Conservation (phyloP, 2,888 invertebrate species). For the Lasioglossum lativentre region DNA sequence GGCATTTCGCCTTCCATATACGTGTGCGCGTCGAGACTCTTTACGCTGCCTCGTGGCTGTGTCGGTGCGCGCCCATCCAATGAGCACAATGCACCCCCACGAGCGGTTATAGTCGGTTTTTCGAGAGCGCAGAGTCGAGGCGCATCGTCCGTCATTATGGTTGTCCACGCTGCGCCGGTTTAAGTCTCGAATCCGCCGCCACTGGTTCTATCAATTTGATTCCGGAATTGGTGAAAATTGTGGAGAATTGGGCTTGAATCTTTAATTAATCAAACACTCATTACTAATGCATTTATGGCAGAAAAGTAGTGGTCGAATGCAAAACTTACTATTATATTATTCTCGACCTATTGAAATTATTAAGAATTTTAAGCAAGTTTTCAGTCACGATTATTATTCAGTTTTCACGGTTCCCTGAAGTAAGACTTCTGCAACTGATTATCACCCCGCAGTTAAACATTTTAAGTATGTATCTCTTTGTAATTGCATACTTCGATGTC, state of each 20-base stretch:
- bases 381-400: no score
- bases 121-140: background rate
- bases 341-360: background rate
- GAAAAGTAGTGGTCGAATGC: background rate
- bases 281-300: no score
- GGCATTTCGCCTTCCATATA: conserved; percentile 81
- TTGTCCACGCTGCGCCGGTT: background rate
- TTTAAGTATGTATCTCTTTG: no score
- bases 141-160: background rate
- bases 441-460: no score
- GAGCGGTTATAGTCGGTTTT: background rate
- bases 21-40: conserved; percentile 51
- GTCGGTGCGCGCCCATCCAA: conserved; percentile 10
- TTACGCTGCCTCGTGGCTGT: conserved; percentile 30
- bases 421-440: no score
- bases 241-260: no score
- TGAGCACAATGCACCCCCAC: conserved; percentile 33
- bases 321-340: background rate
- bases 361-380: no score
- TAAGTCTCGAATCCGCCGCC: background rate
- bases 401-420: no score
- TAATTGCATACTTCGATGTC: no score
- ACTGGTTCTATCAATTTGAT: background rate
- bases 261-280: background rate
- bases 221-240: background rate